Percentiles rank a stretch among this genome's conserved stretches.
These are phyloP conservation scores for Drosophila watanabei DNA, from an alignment of 1,140 invertebrate genomes.

Conservation along the genomic window DNA sequence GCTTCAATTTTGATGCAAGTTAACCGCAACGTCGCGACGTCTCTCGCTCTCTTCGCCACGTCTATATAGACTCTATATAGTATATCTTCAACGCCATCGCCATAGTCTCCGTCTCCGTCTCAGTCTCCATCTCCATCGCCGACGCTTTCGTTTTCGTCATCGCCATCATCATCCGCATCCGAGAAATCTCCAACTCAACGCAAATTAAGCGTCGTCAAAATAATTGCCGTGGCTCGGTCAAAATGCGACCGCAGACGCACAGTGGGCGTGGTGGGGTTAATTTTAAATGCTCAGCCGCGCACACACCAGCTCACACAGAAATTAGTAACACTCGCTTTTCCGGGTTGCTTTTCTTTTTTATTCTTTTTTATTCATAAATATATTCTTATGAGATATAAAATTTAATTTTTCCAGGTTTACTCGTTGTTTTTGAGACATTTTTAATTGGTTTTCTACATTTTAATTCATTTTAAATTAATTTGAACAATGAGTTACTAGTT, in stretches of 20 bases:
- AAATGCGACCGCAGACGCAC: conserved; percentile 56
- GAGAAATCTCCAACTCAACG: conserved; percentile 66
- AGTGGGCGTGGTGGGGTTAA: conserved; percentile 36
- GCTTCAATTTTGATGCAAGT: conserved; percentile 69
- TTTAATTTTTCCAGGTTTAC: not conserved
- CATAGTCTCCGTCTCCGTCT: conserved; percentile 1
- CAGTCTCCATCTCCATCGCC: conserved; percentile 25
- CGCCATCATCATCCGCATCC: conserved; percentile 64
- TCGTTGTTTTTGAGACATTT: not conserved
- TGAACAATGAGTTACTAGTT: too few species aligned
- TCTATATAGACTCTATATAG: conserved; percentile 13
- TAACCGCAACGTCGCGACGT: conserved; percentile 40
- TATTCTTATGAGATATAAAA: not conserved
- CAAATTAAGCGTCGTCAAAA: conserved; percentile 83
- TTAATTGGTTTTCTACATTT: not conserved
- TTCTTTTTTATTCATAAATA: not conserved
- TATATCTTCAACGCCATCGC: conserved; percentile 40
- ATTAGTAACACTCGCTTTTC: conserved; percentile 27
- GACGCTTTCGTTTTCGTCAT: conserved; percentile 13
- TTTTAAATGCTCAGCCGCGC: conserved; percentile 13
- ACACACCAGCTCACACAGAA: not conserved
- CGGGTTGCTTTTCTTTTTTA: not conserved
- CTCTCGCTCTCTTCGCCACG: not conserved
- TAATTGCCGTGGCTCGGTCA: conserved; percentile 78
- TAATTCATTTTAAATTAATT: not conserved